These are phyloP conservation scores for Hypselothyrea guttata DNA, from an alignment of 2,888 invertebrate species.

Conservation along the genomic window DNA sequence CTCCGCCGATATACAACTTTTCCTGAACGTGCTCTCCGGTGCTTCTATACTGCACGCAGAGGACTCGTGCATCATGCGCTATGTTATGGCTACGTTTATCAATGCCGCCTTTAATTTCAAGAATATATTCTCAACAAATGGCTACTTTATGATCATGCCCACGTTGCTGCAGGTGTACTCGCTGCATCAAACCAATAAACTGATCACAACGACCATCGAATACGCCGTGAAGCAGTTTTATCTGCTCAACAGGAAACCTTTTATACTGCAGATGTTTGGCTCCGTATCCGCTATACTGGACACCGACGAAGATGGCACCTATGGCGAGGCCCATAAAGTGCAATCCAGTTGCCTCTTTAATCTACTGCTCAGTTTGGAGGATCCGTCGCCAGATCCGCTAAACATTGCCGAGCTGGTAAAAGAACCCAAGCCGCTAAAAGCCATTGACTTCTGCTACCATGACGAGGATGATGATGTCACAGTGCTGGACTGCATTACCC, in stretches of 20 bases:
- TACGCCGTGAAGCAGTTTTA: conserved; percentile 99
- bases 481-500: conserved; percentile 97
- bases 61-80: conserved; percentile 96
- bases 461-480: conserved; percentile 99
- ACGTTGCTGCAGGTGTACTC: conserved; percentile 98
- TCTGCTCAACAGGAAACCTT: conserved; percentile 98
- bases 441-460: conserved; percentile 99
- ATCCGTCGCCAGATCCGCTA: conserved; percentile 95
- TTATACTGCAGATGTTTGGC: conserved; percentile 99
- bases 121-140: conserved; percentile 98
- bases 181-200: conserved; percentile 97
- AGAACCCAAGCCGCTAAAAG: conserved; percentile 94
- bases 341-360: conserved; percentile 96
- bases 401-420: conserved; percentile 96
- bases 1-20: conserved; percentile 97
- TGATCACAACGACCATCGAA: conserved; percentile 97
- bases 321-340: conserved; percentile 96
- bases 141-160: conserved; percentile 98
- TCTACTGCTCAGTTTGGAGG: conserved; percentile 94
- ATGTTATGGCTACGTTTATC: conserved; percentile 98
- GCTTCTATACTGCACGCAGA: conserved; percentile 98
- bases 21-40: conserved; percentile 98
- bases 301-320: conserved; percentile 92
- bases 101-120: conserved; percentile 99
- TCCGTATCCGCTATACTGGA: conserved; percentile 98